A percentile compares a stretch with the other conserved stretches of the same genome.
These are phyloP conservation scores for Brevipalpus yothersi DNA, from an alignment of 1,140 invertebrate genomes.

Conservation along the genomic window DNA sequence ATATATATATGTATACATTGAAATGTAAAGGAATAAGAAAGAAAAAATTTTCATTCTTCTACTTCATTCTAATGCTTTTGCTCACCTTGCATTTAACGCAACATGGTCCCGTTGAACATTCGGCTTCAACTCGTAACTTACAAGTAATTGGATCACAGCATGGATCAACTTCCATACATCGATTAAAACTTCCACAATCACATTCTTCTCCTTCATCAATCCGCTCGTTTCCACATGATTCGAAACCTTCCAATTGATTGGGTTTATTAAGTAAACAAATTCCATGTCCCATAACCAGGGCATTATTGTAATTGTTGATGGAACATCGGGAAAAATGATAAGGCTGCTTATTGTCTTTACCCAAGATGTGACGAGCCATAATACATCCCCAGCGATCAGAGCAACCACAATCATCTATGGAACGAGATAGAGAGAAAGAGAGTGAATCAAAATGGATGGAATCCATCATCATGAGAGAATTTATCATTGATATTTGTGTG, in stretches of 20 bases:
- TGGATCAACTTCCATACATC: conserved; percentile 57
- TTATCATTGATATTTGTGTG: not conserved
- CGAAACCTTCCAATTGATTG: conserved; percentile 36
- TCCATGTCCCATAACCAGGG: conserved; percentile 45
- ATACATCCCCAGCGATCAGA: conserved; percentile 85
- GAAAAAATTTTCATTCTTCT: too few relatives aligned
- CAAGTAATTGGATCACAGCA: conserved; percentile 91
- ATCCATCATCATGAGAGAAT: not conserved
- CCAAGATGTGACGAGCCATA: conserved; percentile 64
- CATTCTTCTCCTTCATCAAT: conserved; percentile 91
- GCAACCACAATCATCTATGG: conserved; percentile 42
- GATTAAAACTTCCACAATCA: conserved; percentile 41
- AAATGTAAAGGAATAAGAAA: too few relatives aligned
- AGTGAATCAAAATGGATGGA: not conserved
- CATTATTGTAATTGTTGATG: conserved; percentile 54
- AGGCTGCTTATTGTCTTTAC: conserved; percentile 65
- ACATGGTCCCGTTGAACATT: conserved; percentile 73
- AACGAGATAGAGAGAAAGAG: not conserved
- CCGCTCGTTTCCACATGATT: conserved; percentile 67
- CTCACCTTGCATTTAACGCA: conserved; percentile 67
- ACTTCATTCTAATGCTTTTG: too few relatives aligned
- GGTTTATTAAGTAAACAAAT: conserved; percentile 72
- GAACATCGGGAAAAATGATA: conserved; percentile 81
- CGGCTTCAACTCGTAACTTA: conserved; percentile 60
- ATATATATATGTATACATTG: too few relatives aligned